A percentile compares a stretch with the other conserved stretches of the same genome.
phyloP scores from a whole-genome alignment of 1,140 invertebrate species.

The Tribolium castaneum region DNA sequence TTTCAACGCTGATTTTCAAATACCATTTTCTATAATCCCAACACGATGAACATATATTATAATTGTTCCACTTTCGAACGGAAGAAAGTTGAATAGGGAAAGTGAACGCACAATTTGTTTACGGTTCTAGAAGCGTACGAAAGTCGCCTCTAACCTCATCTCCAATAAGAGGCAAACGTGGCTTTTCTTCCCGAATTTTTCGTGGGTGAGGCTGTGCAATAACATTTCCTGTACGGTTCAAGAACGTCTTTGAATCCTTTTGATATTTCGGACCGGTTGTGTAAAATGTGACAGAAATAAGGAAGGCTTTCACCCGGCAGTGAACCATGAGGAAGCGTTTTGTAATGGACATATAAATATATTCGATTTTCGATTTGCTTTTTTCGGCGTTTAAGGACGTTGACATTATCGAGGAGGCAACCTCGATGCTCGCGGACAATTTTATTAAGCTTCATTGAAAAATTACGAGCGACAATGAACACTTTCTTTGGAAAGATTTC shows the following conservation, averaged over 20 bases:
- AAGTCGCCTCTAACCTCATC: background rate
- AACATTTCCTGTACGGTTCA: constrained; percentile 26
- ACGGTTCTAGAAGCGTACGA: constrained; percentile 4
- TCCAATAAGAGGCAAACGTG: background rate
- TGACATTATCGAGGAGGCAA: background rate
- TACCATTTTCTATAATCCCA: constrained; percentile 28
- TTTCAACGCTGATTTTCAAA: background rate
- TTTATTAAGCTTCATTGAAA: constrained; percentile 7
- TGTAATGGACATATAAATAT: background rate
- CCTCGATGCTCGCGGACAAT: background rate
- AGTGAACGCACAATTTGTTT: constrained; percentile 42
- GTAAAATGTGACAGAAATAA: constrained; percentile 32
- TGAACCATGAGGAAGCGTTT: constrained; percentile 22
- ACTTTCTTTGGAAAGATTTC: background rate
- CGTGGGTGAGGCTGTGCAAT: background rate
- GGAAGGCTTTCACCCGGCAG: constrained; percentile 33
- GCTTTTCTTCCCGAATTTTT: background rate
- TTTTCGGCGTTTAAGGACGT: background rate
- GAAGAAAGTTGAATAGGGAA: constrained; percentile 44
- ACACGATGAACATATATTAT: constrained; percentile 37
- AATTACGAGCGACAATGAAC: background rate
- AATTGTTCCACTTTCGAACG: constrained; percentile 42
- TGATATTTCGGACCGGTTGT: constrained; percentile 31
- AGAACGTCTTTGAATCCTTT: constrained; percentile 9
- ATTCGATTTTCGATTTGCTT: background rate